Evolutionary conservation across 2,888 invertebrate genomes (phyloP).

Genomic region (Hedya salicella): DNA sequence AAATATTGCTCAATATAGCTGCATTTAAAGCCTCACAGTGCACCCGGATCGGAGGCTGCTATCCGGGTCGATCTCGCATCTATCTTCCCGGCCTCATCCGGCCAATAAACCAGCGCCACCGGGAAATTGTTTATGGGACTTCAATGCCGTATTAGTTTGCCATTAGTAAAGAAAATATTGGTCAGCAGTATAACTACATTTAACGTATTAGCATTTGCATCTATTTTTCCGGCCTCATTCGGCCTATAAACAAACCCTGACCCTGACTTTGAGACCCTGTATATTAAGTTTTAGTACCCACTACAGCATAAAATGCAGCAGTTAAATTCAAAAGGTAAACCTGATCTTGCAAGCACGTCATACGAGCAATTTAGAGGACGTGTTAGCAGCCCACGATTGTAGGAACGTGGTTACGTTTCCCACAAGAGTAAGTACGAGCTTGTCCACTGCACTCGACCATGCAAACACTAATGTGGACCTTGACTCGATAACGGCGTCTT

Average conservation of each 20-base stretch:
- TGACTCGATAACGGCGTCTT: background rate
- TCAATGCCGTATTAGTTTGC: too few relatives aligned
- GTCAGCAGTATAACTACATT: too few relatives aligned
- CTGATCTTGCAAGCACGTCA: too few relatives aligned
- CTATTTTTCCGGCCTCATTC: too few relatives aligned
- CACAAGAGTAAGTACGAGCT: background rate
- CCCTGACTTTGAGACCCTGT: too few relatives aligned
- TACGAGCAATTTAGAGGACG: background rate
- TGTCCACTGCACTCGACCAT: conserved; percentile 7
- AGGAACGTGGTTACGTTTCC: conserved; percentile 3
- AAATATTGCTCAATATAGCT: conserved; percentile 7
- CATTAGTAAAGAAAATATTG: too few relatives aligned
- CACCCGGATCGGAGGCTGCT: too few relatives aligned
- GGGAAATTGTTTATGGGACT: conserved; percentile 26
- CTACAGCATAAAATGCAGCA: too few relatives aligned
- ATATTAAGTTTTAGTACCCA: too few relatives aligned
- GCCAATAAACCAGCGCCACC: conserved; percentile 23
- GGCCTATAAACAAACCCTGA: too few relatives aligned
- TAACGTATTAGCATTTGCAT: too few relatives aligned
- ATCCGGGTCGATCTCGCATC: conserved; percentile 34
- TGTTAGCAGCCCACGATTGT: background rate
- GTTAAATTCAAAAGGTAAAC: too few relatives aligned
- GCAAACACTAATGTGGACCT: background rate
- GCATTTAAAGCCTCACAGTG: conserved; percentile 17
- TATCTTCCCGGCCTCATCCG: conserved; percentile 31